Percentiles rank a stretch among this genome's conserved stretches.
These are phyloP conservation scores for Drosophila pallidifrons DNA, from an alignment of 1,140 invertebrate genomes.

Conservation along the genomic window DNA sequence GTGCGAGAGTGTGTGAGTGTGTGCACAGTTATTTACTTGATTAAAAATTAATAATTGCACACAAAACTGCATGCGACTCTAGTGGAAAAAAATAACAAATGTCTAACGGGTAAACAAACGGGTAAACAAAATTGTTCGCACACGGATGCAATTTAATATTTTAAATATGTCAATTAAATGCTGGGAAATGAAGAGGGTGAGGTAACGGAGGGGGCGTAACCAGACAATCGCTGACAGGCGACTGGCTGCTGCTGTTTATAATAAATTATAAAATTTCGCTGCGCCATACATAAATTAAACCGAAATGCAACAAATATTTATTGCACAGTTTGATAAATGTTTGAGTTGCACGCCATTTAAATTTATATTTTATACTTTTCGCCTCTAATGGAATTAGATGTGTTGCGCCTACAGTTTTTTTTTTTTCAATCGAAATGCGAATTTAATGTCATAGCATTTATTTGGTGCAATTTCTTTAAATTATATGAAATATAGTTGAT, in stretches of 20 bases:
- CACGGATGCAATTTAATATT: constrained; percentile 83
- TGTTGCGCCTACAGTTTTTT: not conserved
- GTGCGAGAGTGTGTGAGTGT: constrained; percentile 16
- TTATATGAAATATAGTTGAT: not conserved
- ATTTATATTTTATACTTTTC: not conserved
- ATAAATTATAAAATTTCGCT: constrained; percentile 67
- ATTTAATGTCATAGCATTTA: not conserved
- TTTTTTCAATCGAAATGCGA: not conserved
- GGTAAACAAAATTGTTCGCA: constrained; percentile 54
- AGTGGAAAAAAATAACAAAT: constrained; percentile 34
- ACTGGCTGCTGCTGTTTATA: constrained; percentile 66
- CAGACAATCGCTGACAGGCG: constrained; percentile 72
- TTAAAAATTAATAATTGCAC: constrained; percentile 82
- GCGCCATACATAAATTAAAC: constrained; percentile 63
- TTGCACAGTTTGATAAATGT: constrained; percentile 63
- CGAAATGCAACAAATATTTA: constrained; percentile 61
- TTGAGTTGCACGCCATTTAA: constrained; percentile 1
- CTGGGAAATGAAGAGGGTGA: not conserved
- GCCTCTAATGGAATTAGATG: constrained; percentile 10
- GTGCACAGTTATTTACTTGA: constrained; percentile 68
- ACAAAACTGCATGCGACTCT: constrained; percentile 44
- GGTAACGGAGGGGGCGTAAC: not conserved
- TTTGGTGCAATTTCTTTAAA: not conserved
- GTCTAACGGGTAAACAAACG: constrained; percentile 37
- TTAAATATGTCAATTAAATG: constrained; percentile 82